Base-by-base conservation (phyloP, 2,113 vertebrate genomes). In the Nesoenas mayeri region DNA sequence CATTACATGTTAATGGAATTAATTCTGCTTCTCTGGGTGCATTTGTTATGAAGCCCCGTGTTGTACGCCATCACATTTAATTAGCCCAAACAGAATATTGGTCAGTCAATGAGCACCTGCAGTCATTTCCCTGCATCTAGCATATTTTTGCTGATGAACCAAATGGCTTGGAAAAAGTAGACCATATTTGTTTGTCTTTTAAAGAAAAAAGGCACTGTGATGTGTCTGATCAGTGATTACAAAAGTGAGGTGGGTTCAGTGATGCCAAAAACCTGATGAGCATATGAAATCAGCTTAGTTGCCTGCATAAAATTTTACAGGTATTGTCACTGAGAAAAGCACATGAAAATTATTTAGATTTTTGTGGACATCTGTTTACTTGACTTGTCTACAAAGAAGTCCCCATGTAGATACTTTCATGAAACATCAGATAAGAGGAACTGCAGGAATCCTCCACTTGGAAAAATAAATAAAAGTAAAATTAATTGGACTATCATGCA, bases 1-100 rank as follows among this genome's bases (percentile, higher is more conserved):
- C 87, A 95, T 95, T 95, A 96, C 95, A 92, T 87, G 89, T 94
- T 95, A 94, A 95, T 91, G 78, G 62, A 69, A 93, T 96, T 94
- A 92, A 91, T 93, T 95, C 95, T 91, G 89, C 87, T 79, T 85
- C 95, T 85, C 25, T 89, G 81, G 28, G 58, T 77, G 29, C 4
- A 0, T 85, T 92, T 79, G 65, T 93, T 69, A 50, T 21, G 81
- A 92, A 92, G 67, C 21, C 62, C 32, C 51, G 6, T 53, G 50
- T 79, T 88, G 78, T 61, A 85, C n/a, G 22, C 51, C 87, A 71
- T 91, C 81, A 87, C 66, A 47, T 84, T 92, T 95, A 87, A 77
- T 94, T 82, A 95, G 84, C n/a, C 78, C 74, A 82, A 60, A 60
- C 44, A 91, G 44, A 69, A 85, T 64, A 66, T 4, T 60, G 62